These are phyloP conservation scores for Rhodeus uyekii DNA, from an alignment of 2,797 vertebrate genomes.

Conservation along the genomic window DNA sequence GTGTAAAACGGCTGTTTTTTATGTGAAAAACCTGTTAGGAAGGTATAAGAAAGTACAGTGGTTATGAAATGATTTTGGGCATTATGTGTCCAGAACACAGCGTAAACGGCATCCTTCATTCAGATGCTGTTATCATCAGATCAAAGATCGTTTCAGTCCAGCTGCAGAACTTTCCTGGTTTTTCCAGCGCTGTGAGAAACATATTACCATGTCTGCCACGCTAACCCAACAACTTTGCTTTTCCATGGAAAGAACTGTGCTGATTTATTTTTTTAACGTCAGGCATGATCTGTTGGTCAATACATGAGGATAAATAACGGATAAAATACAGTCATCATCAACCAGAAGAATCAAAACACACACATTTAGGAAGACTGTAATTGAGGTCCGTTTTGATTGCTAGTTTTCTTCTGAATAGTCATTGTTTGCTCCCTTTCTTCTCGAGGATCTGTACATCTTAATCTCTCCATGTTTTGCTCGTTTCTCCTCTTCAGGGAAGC, in stretches of 20 bases:
- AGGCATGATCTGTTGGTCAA: not conserved
- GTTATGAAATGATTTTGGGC: not conserved
- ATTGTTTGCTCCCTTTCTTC: not conserved
- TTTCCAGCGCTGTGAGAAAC: conserved; percentile 24
- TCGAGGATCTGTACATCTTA: not conserved
- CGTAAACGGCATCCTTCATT: too few species aligned
- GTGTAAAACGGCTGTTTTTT: too few species aligned
- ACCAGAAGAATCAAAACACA: not conserved
- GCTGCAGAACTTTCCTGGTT: conserved; percentile 6
- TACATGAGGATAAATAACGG: not conserved
- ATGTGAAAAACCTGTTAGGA: too few species aligned
- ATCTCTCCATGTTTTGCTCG: not conserved
- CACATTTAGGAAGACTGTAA: not conserved
- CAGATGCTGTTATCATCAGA: conserved; percentile 19
- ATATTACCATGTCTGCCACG: not conserved
- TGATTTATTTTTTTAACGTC: not conserved
- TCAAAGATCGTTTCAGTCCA: not conserved
- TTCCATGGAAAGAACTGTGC: conserved; percentile 9
- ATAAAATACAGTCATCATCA: not conserved
- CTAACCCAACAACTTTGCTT: not conserved
- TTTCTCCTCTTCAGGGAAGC: conserved; percentile 68
- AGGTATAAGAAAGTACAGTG: not conserved
- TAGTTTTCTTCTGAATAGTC: not conserved
- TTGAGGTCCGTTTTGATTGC: not conserved
- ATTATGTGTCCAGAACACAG: too few species aligned